These are phyloP conservation scores for Cepaea nemoralis DNA, from an alignment of 1,140 invertebrate species.

Conservation along the genomic window DNA sequence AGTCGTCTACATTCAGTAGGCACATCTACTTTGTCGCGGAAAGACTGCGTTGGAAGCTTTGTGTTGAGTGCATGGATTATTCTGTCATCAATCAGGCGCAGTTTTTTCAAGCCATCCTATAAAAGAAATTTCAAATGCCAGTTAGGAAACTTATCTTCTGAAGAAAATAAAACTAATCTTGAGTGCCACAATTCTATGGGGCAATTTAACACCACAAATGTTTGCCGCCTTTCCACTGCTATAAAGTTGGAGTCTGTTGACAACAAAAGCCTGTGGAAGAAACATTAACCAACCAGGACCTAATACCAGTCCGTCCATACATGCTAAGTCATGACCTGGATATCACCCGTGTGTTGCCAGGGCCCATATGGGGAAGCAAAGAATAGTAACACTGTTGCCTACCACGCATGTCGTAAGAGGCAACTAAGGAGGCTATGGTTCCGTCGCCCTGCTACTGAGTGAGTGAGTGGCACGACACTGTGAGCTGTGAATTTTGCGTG, in stretches of 20 bases:
- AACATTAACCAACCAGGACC: too few relatives aligned
- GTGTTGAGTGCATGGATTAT: constrained; percentile 90
- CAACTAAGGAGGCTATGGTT: too few relatives aligned
- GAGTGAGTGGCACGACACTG: too few relatives aligned
- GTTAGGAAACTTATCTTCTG: background rate
- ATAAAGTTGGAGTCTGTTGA: background rate
- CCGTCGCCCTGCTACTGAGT: too few relatives aligned
- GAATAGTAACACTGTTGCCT: too few relatives aligned
- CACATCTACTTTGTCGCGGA: constrained; percentile 81
- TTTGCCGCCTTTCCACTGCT: background rate
- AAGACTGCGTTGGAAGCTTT: constrained; percentile 88
- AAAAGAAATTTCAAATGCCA: background rate
- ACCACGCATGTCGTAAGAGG: too few relatives aligned
- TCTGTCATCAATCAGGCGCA: constrained; percentile 89
- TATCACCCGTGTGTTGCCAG: too few relatives aligned
- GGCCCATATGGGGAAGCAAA: too few relatives aligned
- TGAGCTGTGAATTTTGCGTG: too few relatives aligned
- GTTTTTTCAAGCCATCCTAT: constrained; percentile 86
- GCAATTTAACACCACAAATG: background rate
- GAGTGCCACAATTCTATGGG: background rate
- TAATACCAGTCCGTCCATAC: too few relatives aligned
- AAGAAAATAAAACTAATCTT: background rate
- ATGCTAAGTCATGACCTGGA: too few relatives aligned
- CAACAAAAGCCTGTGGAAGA: too few relatives aligned
- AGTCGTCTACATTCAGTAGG: constrained; percentile 82